Evolutionary conservation across 2,797 vertebrate species (phyloP).

Genomic region (Xerus rutilus): DNA sequence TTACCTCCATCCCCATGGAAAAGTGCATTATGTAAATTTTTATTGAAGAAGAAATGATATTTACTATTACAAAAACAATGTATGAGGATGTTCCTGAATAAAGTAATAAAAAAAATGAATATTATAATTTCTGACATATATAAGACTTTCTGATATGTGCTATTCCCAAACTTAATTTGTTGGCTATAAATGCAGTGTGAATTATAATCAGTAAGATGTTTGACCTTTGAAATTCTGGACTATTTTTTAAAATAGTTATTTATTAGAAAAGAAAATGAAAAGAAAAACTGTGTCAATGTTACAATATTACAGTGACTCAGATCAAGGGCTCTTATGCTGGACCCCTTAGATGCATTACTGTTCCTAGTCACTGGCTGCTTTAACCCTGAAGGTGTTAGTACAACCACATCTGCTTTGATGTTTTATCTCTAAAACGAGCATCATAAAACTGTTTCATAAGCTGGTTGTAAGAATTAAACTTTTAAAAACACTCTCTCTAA

Average conservation of each 20-base stretch:
- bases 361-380: not conserved
- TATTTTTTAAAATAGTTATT: not conserved
- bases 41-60: not conserved
- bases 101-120: not conserved
- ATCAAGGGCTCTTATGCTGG: not conserved
- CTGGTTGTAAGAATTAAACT: not conserved
- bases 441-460: not conserved
- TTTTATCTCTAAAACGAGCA: not conserved
- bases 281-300: not conserved
- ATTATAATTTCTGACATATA: not conserved
- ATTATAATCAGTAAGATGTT: not conserved
- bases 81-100: not conserved
- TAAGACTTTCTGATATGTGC: not conserved
- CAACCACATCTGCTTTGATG: not conserved
- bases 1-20: not conserved
- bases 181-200: not conserved
- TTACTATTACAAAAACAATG: not conserved
- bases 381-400: not conserved
- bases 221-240: not conserved
- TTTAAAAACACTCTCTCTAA: not conserved
- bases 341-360: rapidly evolving
- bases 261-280: not conserved
- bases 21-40: not conserved
- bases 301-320: too few species aligned
- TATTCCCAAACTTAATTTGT: not conserved